Percentiles rank a stretch among this genome's conserved stretches.
phyloP scores from a whole-genome alignment of 2,888 invertebrate genomes.

The Rhorus exstirpatorius region DNA sequence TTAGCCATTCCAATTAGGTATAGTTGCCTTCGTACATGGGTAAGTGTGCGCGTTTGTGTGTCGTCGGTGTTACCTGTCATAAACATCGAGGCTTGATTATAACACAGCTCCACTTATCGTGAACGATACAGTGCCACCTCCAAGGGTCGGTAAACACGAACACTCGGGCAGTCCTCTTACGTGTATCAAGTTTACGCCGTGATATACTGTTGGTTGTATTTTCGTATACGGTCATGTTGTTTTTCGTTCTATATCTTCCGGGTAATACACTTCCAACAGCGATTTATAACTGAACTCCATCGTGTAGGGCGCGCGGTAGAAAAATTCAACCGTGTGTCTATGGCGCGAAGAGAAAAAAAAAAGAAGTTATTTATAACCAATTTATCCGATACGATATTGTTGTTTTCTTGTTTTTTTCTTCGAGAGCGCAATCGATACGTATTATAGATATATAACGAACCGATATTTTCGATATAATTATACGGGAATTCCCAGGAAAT shows the following conservation, averaged over 20 bases:
- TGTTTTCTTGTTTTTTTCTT: too few species aligned
- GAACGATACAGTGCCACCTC: slow-evolving; percentile 43
- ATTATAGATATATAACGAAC: too few species aligned
- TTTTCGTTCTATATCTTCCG: slow-evolving; percentile 62
- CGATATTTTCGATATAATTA: too few species aligned
- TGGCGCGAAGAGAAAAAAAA: neutral
- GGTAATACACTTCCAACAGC: slow-evolving; percentile 62
- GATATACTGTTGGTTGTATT: neutral
- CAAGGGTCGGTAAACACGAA: slow-evolving; percentile 57
- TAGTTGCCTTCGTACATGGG: slow-evolving; percentile 45
- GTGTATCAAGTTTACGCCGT: slow-evolving; percentile 38
- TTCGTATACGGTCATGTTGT: slow-evolving; percentile 30
- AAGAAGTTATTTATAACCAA: slow-evolving; percentile 29
- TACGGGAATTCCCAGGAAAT: too few species aligned
- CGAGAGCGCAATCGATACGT: too few species aligned
- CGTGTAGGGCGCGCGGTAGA: neutral
- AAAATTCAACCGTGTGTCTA: slow-evolving; percentile 34
- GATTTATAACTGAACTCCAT: slow-evolving; percentile 36
- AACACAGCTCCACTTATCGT: slow-evolving; percentile 64
- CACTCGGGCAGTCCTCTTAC: slow-evolving; percentile 34
- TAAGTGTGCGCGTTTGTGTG: too few species aligned
- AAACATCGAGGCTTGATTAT: slow-evolving; percentile 58
- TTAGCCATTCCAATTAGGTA: slow-evolving; percentile 73
- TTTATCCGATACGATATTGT: too few species aligned
- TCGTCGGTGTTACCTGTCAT: slow-evolving; percentile 37